Conservation (phyloP, 2,888 invertebrate species). For the Capitulum mitella region DNA sequence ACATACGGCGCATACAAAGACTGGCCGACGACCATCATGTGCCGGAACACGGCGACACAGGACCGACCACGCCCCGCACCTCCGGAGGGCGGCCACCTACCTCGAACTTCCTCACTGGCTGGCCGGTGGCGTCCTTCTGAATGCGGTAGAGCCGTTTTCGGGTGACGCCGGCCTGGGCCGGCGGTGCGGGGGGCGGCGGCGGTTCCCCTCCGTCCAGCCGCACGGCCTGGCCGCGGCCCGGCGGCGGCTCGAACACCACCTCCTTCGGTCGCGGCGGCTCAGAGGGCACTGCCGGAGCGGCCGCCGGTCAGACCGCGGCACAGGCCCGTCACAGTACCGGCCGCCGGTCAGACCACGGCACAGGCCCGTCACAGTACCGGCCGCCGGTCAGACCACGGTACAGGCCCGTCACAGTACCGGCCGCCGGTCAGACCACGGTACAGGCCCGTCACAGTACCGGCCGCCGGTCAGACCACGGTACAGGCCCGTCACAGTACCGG, state of each 20-base stretch:
- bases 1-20: neutral
- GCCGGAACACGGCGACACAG: neutral
- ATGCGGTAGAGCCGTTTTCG: conserved; percentile 23
- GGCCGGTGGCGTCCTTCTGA: conserved; percentile 11
- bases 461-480: too few relatives aligned
- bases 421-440: too few relatives aligned
- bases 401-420: too few relatives aligned
- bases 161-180: too few relatives aligned
- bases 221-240: conserved; percentile 6
- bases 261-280: neutral
- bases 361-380: too few relatives aligned
- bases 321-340: too few relatives aligned
- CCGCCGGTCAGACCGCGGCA: too few relatives aligned
- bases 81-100: neutral
- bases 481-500: too few relatives aligned
- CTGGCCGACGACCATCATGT: neutral
- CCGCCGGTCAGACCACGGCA: too few relatives aligned
- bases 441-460: too few relatives aligned
- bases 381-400: too few relatives aligned
- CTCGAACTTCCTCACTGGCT: conserved; percentile 17
- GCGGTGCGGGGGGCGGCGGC: neutral
- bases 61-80: neutral
- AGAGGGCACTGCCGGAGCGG: neutral
- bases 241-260: conserved; percentile 19
- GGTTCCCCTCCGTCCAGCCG: neutral